These are phyloP conservation scores for Dryobotodes eremita DNA, from an alignment of 2,888 invertebrate genomes.

Conservation along the genomic window DNA sequence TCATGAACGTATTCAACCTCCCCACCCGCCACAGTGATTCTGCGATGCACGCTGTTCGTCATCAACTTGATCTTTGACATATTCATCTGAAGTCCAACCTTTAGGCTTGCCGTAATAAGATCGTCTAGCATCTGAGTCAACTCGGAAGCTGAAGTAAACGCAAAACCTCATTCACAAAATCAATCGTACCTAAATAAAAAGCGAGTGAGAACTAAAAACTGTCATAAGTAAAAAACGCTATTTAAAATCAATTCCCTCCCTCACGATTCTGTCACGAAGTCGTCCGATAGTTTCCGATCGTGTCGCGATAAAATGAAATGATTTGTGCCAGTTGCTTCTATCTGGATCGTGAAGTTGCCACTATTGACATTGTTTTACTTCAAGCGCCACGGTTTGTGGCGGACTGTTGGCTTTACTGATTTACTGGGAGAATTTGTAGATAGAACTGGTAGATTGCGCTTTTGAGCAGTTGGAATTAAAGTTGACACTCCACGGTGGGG, in stretches of 20 bases:
- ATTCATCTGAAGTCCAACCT: no score
- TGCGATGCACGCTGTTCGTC: no score
- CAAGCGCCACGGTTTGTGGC: not conserved
- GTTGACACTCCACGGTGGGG: no score
- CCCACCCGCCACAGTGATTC: no score
- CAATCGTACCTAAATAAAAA: slow-evolving; percentile 2
- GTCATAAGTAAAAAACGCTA: slow-evolving; percentile 31
- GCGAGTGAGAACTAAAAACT: slow-evolving; percentile 5
- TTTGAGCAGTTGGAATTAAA: slow-evolving; percentile 7
- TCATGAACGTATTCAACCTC: no score
- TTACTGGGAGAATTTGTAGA: not conserved
- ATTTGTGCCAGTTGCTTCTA: slow-evolving; percentile 51
- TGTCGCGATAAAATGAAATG: slow-evolving; percentile 46
- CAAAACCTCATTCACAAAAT: slow-evolving; percentile 5
- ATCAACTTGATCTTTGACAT: no score
- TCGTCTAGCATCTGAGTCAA: no score
- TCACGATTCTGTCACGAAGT: slow-evolving; percentile 47
- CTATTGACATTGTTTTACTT: slow-evolving; percentile 35
- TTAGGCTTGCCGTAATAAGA: no score
- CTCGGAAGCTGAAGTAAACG: not conserved
- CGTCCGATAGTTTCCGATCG: slow-evolving; percentile 56
- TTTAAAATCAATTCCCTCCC: slow-evolving; percentile 50
- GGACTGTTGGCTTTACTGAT: slow-evolving; percentile 10
- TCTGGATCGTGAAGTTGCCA: slow-evolving; percentile 31
- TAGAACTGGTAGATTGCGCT: not conserved